Percentiles rank a stretch among this genome's conserved stretches.
phyloP scores from a whole-genome alignment of 2,888 invertebrate genomes.

The Heliothis peltigera region DNA sequence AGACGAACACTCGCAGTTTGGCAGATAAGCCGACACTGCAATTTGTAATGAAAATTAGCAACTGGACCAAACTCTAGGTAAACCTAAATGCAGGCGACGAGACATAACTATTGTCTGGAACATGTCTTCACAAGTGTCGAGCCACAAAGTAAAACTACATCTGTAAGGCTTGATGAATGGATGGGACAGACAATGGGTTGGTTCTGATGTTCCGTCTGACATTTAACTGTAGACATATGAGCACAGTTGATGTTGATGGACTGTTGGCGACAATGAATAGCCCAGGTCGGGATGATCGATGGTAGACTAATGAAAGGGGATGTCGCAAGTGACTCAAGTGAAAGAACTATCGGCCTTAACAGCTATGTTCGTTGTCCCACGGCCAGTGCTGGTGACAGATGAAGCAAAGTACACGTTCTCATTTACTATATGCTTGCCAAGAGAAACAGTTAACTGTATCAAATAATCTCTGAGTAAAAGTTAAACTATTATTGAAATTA shows the following conservation, averaged over 20 bases:
- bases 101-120: constrained; percentile 8
- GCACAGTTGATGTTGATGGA: neutral
- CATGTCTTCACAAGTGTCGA: neutral
- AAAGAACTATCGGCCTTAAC: constrained; percentile 1
- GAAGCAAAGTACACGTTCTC: too few relatives aligned
- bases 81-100: neutral
- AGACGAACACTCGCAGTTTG: neutral
- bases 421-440: too few relatives aligned
- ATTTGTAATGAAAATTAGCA: neutral
- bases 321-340: neutral
- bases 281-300: constrained; percentile 1
- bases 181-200: neutral
- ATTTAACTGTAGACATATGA: neutral
- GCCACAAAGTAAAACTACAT: neutral
- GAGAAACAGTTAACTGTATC: too few relatives aligned
- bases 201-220: neutral
- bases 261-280: neutral
- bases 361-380: too few relatives aligned
- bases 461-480: too few relatives aligned
- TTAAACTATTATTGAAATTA: too few relatives aligned
- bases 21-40: neutral
- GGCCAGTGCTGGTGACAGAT: too few relatives aligned
- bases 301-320: neutral
- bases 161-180: constrained; percentile 3
- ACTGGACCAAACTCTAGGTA: neutral